Evolutionary conservation across 2,113 vertebrate species (phyloP), one percentile per base, ranked within the genome.

Genomic region (Psilopsiagon aymara): DNA sequence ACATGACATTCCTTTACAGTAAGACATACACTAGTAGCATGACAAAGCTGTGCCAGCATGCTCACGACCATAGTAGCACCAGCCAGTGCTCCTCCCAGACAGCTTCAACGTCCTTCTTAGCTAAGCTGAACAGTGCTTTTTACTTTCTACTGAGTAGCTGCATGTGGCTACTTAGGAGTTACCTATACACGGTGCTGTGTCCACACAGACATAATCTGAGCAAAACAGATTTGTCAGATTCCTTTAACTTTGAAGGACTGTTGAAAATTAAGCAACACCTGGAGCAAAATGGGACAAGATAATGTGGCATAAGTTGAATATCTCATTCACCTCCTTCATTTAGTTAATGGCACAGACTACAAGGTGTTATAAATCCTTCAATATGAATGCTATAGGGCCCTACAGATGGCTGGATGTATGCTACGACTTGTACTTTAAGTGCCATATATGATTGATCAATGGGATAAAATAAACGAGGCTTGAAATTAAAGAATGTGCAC

Each of bases 161-260:
- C 51, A 17, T 4, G 12, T 13, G 46, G 28, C 10, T 76, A 39
- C 82, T 64, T 4, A 0, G 24, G 53, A 11, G 6, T 55, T 63
- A 19, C 8, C 11, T 15, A 18, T 9, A n/a, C 7, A 12, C 0
- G 0, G 35, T 39, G 5, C 9, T 49, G 37, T 35, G 17, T 29
- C 37, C 37, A 28, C 27, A 27, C 0, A 1, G 43, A 80, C 4
- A 3, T 29, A 8, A 60, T 4, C 31, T 7, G 33, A 46, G 43
- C 12, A 39, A 51, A 66, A 46, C 41, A 24, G 24, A 46, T 12
- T 21, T 25, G 4, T 27, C 0, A 2, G 20, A 33, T 55, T 20
- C 33, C 63, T 53, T 53, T 39, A 43, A 28, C 31, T 39, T 16
- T 29, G 31, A 85, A 49, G 4, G 16, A 31, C 17, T 70, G 4